Base-by-base conservation (phyloP, 2,888 invertebrate genomes). In the Mayetiola destructor region DNA sequence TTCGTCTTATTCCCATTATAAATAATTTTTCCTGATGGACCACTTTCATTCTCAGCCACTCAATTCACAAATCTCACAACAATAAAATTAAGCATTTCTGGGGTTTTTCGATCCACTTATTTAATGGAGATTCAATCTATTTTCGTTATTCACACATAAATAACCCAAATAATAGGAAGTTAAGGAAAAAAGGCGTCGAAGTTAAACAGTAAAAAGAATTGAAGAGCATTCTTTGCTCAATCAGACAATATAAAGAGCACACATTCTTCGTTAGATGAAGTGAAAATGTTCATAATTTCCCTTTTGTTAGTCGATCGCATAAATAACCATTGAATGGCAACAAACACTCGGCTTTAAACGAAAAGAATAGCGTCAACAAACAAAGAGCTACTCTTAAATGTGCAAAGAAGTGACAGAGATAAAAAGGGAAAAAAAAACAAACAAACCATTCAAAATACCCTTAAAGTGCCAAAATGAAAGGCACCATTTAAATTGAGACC, bases 121-220 rank as follows among this genome's bases (percentile, higher is more conserved):
- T n/a, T n/a, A n/a, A n/a, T 48, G 16, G 16, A 27, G 48, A 48
- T 48, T 27, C 23, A 27, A 27, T 48, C 23, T 48, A 48, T 27
- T 48, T 16, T 36, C 5, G 14, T 36, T 12, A 5, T n/a, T 12
- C 14, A 27, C 16, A n/a, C n/a, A 27, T 12, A 48, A 3, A 16
- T 16, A 27, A n/a, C 4, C n/a, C 16, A 16, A 6, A 16, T 2
- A 2, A 42, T 42, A 27, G 32, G 32, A 42, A 42, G 42, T 23
- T 9, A 23, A 12, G 14, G 20, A 23, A 48, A 27, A 27, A 48
- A 48, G 16, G 6, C 27, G 27, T 27, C 27, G 27, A 23, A 14
- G n/a, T 16, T 27, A 48, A 48, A 48, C 27, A 48, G 27, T 48
- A 27, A 48, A 48, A n/a, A 48, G 48, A 27, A 23, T 48, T 48